Conservation (phyloP, 2,888 invertebrate species). For the Julus scandinavius region DNA sequence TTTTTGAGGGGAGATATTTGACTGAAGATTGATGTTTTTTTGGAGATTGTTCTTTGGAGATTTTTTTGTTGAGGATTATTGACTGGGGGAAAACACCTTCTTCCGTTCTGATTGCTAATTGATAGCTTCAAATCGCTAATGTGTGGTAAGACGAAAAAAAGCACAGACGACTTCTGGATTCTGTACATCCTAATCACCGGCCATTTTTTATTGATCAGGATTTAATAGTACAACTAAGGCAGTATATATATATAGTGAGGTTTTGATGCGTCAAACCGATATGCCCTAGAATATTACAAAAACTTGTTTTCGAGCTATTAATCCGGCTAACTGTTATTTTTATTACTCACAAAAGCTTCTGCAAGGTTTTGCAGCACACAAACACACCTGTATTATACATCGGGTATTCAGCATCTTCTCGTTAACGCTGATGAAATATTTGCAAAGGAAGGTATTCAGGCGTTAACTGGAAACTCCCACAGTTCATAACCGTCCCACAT, state of each 20-base stretch:
- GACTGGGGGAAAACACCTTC: too few species aligned
- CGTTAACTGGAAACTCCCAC: neutral
- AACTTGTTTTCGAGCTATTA: neutral
- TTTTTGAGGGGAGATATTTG: too few species aligned
- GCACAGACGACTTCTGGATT: too few species aligned
- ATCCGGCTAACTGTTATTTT: neutral
- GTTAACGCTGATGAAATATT: neutral
- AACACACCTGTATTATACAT: neutral
- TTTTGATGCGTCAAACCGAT: neutral
- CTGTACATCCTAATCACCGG: too few species aligned
- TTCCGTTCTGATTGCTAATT: too few species aligned
- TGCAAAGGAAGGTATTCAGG: constrained; percentile 25
- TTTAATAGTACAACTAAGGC: neutral
- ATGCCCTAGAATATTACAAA: neutral
- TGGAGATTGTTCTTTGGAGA: too few species aligned
- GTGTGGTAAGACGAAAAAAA: too few species aligned
- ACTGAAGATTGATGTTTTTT: too few species aligned
- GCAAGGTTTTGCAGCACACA: neutral
- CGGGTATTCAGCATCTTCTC: neutral
- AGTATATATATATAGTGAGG: neutral
- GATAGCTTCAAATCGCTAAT: too few species aligned
- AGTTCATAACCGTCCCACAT: neutral
- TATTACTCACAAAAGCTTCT: neutral
- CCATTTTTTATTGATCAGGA: neutral
- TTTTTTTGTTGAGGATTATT: too few species aligned